A percentile compares a stretch with the other conserved stretches of the same genome.
Evolutionary conservation across 2,797 vertebrate genomes (phyloP).

Genomic region (Myotis planiceps): DNA sequence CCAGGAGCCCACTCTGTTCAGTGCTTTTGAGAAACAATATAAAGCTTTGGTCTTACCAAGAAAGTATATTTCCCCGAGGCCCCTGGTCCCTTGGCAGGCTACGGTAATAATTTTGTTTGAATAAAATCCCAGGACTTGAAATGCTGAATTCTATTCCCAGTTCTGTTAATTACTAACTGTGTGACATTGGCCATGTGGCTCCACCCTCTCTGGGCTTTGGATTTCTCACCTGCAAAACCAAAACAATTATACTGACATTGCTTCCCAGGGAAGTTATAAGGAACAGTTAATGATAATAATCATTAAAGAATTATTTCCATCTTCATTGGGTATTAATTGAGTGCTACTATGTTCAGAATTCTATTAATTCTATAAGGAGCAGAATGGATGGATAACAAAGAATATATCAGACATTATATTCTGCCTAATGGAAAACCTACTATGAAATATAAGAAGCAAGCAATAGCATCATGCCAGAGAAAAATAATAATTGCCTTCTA

Average conservation of each 20-base stretch:
- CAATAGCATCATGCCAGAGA: background rate
- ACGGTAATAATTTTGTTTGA: slow-evolving; percentile 10
- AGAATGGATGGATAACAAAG: background rate
- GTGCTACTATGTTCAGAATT: background rate
- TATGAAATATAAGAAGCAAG: background rate
- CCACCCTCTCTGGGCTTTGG: background rate
- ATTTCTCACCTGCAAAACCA: slow-evolving; percentile 55
- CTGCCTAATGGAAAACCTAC: background rate
- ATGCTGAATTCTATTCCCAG: background rate
- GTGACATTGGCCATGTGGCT: background rate
- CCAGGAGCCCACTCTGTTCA: background rate
- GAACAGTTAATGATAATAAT: slow-evolving; percentile 35
- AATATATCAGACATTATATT: background rate
- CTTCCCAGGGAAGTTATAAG: background rate
- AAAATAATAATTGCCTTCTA: background rate
- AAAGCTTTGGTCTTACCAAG: background rate
- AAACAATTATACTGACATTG: background rate
- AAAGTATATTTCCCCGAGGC: background rate
- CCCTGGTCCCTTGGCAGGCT: background rate
- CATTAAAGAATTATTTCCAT: slow-evolving; percentile 51
- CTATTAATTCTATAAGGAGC: background rate
- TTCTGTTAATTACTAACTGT: background rate
- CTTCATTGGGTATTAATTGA: slow-evolving; percentile 50
- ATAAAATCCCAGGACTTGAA: background rate
- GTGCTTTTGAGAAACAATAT: background rate